These are phyloP conservation scores for Agrotis clavis DNA, from an alignment of 2,888 invertebrate genomes.

Conservation along the genomic window DNA sequence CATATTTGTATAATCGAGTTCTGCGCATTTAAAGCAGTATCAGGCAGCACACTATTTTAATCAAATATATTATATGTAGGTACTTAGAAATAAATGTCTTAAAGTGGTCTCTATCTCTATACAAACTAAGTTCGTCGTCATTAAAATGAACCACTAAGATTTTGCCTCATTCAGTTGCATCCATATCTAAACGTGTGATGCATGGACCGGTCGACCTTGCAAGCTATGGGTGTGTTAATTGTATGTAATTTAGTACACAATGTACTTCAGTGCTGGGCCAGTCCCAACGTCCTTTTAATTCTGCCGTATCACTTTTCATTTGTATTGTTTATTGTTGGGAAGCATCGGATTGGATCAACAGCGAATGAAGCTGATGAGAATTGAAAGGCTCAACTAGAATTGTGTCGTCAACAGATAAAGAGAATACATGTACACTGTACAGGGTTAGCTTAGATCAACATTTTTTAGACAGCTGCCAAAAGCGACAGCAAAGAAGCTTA, in stretches of 20 bases:
- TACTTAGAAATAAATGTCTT: not conserved
- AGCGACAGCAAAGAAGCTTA: not conserved
- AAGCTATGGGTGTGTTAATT: constrained; percentile 68
- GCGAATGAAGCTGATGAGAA: not conserved
- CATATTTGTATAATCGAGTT: constrained; percentile 5
- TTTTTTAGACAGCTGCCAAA: not conserved
- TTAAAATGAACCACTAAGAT: constrained; percentile 36
- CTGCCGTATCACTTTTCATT: constrained; percentile 55
- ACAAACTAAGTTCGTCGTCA: constrained; percentile 8
- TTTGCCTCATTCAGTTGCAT: constrained; percentile 51
- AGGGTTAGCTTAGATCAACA: not conserved
- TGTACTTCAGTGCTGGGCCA: constrained; percentile 40
- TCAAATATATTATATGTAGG: too few species aligned
- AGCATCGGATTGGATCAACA: not conserved
- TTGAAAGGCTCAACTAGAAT: too few species aligned
- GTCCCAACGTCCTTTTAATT: constrained; percentile 52
- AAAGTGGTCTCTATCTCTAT: not conserved
- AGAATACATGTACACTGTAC: not conserved
- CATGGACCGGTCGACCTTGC: constrained; percentile 72
- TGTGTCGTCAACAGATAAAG: too few species aligned
- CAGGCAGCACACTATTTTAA: not conserved
- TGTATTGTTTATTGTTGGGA: constrained; percentile 36
- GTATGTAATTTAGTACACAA: constrained; percentile 64
- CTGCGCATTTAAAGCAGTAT: not conserved
- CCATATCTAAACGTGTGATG: constrained; percentile 60